Evolutionary conservation across 2,888 invertebrate species (phyloP), one percentile per base, ranked within the genome.

Genomic region (Tinea pellionella): DNA sequence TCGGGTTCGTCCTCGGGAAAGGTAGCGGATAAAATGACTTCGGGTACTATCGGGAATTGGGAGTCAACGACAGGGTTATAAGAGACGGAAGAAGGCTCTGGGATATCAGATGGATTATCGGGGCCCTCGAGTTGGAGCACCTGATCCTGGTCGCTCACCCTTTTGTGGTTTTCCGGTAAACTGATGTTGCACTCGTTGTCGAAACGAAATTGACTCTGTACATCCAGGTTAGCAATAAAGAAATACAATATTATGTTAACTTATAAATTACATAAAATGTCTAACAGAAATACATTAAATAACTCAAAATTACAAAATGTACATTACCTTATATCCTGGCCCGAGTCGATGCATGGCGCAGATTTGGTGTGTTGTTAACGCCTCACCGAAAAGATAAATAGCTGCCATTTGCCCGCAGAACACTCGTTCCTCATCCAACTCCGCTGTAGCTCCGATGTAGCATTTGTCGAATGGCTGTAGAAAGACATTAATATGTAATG

Each of bases 391-490:
- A 65, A 99, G 89, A 89, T 99, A 99, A 73, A 99, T 96, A 60
- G 99, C 97, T 19, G 98, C 97, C 96, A 99, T 98, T 90, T 99
- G 99, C 41, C 99, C 99, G 86, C 98, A 99, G 88, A 99, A 99
- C 67, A 98, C 97, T 63, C 97, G 91, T 77, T 98, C 98, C 74
- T 97, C 96, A 74, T 98, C 98, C 74, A 98, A 84, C 85, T 99
- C 98, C 0, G 98, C 96, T 59, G 97, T 97, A 62, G 98, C 97
- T 62, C 99, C 99, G 75, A 99, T 97, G 86, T 96, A 99, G 86
- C 99, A 99, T 83, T 98, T 98, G 89, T 99, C 99, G 89, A 98
- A 99, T 61, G 98, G 96, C 97, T 99, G 86, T 9, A 73, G 77
- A 68, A 61, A 69, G 65, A 64, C 61, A 63, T 63, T 61, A 58